A percentile compares a stretch with the other conserved stretches of the same genome.
phyloP scores from a whole-genome alignment of 2,888 invertebrate genomes.

The Geotrupes spiniger region DNA sequence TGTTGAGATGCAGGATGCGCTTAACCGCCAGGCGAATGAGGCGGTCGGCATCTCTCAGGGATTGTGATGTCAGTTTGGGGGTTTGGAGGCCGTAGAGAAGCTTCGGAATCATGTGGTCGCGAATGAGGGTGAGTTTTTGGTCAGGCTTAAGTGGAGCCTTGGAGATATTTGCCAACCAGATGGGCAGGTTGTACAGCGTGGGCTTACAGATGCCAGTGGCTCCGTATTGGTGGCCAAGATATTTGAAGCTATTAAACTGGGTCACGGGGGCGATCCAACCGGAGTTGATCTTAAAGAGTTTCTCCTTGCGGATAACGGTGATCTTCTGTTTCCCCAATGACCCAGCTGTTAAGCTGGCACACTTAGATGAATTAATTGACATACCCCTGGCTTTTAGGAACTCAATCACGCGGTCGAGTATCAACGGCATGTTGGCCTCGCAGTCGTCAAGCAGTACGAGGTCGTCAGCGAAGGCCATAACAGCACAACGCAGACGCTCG shows the following conservation, averaged over 20 bases:
- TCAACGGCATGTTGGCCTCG: slow-evolving; percentile 32
- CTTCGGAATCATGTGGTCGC: slow-evolving; percentile 39
- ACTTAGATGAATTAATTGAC: slow-evolving; percentile 24
- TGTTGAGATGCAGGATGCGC: slow-evolving; percentile 35
- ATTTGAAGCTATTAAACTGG: slow-evolving; percentile 13
- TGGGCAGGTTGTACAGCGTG: slow-evolving; percentile 11
- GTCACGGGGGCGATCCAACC: not conserved
- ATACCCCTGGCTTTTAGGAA: slow-evolving; percentile 26
- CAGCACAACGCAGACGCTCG: slow-evolving; percentile 22
- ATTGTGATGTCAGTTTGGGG: slow-evolving; percentile 10
- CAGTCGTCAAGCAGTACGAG: slow-evolving; percentile 39
- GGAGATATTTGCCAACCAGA: slow-evolving; percentile 32
- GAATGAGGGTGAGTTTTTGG: slow-evolving; percentile 41
- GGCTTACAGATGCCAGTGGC: slow-evolving; percentile 29
- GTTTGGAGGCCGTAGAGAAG: slow-evolving; percentile 5
- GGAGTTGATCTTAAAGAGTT: not conserved
- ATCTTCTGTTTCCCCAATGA: slow-evolving; percentile 8
- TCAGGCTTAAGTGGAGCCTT: slow-evolving; percentile 44
- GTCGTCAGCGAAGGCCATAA: slow-evolving; percentile 45
- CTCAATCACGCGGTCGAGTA: slow-evolving; percentile 23
- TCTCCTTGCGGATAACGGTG: slow-evolving; percentile 10
- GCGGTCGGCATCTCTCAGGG: slow-evolving; percentile 36
- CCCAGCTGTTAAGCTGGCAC: slow-evolving; percentile 13
- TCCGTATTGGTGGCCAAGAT: slow-evolving; percentile 37
- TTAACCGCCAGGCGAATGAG: slow-evolving; percentile 35